Evolutionary conservation across 2,888 invertebrate species (phyloP), one percentile per base, ranked within the genome.

Genomic region (Tenthredo notha): DNA sequence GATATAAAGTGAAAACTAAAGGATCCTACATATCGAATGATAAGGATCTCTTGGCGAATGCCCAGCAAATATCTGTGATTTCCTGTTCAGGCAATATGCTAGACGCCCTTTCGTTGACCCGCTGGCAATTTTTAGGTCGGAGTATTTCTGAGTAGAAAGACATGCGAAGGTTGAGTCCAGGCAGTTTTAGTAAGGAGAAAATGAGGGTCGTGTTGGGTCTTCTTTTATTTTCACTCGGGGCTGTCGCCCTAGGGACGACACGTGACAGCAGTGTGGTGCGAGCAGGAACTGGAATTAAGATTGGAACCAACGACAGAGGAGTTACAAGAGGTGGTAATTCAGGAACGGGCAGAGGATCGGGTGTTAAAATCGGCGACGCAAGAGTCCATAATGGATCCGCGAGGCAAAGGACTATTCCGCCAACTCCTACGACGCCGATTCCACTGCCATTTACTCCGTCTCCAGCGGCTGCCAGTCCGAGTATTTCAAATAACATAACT

Each of bases 321-420:
- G 85, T 86, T 12, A 85, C 85, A 2, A 89, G 90, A 15, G 88
- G 92, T 54, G 90, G 91, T 37, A 89, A 88, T 86, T 90, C 90
- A 7, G 92, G 90, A 3, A 47, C 83, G 1, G 54, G 67, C 25
- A 65, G 83, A 33, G 33, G 67, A 3, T 67, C 83, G 47, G 83
- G 83, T 25, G 90, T 92, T 54, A 89, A 88, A 12, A 89, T 92
- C n/a, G 92, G 92, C 72, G 92, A 91, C 80, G 90, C 90, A 6
- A 90, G 91, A 86, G 88, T 89, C 72, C 89, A 90, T 43, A 92
- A 92, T 85, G 47, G 83, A 50, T 90, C 91, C 10, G 92, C 92
- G 50, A 90, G 92, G 87, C 92, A 89, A 78, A 89, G 90, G 77
- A 85, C 89, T 29, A 88, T 90, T 65, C 86, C 90, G 54, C 90